A percentile compares a stretch with the other conserved stretches of the same genome.
Conservation (phyloP, 2,888 invertebrate genomes). For the Drosophila austrosaltans region DNA sequence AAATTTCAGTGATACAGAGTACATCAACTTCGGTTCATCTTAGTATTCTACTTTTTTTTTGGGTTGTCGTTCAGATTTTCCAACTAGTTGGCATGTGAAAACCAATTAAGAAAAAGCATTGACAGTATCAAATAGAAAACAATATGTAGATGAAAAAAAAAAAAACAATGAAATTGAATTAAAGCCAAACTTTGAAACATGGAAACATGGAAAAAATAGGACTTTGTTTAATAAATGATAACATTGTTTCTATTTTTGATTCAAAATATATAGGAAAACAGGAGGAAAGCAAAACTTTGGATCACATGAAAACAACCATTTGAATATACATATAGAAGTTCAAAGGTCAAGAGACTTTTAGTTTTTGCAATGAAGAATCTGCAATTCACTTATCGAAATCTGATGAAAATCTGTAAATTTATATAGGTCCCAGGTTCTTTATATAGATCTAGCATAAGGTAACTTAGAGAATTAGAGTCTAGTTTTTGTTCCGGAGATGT, state of each 20-base stretch:
- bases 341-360: too few species aligned
- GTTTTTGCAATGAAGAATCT: too few species aligned
- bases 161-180: background rate
- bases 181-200: background rate
- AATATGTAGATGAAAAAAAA: slow-evolving; percentile 22
- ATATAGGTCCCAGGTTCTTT: too few species aligned
- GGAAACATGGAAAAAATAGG: background rate
- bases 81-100: slow-evolving; percentile 29
- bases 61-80: slow-evolving; percentile 11
- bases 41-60: background rate
- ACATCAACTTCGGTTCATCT: background rate
- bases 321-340: too few species aligned
- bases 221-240: background rate
- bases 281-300: too few species aligned
- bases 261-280: background rate
- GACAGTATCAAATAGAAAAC: slow-evolving; percentile 31
- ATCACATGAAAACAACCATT: too few species aligned
- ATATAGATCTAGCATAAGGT: too few species aligned
- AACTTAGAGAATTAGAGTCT: too few species aligned
- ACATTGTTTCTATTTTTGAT: background rate
- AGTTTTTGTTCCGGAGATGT: too few species aligned
- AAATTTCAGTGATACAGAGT: background rate
- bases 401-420: too few species aligned
- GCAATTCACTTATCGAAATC: too few species aligned
- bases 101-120: slow-evolving; percentile 46